phyloP scores from a whole-genome alignment of 2,888 invertebrate species.

The Leptinotarsa haldemani region DNA sequence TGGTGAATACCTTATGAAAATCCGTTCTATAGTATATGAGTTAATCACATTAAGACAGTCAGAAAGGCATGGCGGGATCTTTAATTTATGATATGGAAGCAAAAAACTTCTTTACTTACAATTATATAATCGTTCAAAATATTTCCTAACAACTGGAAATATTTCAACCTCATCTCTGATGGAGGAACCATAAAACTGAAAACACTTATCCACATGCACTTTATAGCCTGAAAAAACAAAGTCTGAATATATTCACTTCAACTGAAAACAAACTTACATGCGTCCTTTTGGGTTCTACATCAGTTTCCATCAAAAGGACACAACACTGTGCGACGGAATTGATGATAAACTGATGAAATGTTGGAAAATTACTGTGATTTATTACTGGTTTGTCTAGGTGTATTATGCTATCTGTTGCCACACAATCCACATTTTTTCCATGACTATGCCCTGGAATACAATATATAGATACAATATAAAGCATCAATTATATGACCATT shows the following conservation, averaged over 20 bases:
- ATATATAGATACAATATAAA: background rate
- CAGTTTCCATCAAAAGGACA: constrained; percentile 46
- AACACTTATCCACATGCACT: constrained; percentile 52
- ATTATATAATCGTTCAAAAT: constrained; percentile 42
- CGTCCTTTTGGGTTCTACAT: constrained; percentile 40
- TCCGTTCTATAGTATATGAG: too few species aligned
- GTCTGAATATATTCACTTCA: background rate
- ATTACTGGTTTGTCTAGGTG: constrained; percentile 51
- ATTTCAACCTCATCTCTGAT: constrained; percentile 31
- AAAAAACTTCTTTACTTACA: constrained; percentile 35
- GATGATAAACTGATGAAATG: constrained; percentile 49
- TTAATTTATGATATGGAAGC: too few species aligned
- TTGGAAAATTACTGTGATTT: constrained; percentile 51
- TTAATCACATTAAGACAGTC: too few species aligned
- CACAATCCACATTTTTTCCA: constrained; percentile 45
- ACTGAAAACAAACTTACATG: constrained; percentile 38
- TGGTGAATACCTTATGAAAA: too few species aligned
- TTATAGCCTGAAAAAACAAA: constrained; percentile 46
- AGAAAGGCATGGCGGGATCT: too few species aligned
- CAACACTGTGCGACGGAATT: constrained; percentile 55
- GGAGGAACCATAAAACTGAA: constrained; percentile 44
- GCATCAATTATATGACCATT: too few species aligned
- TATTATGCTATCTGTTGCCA: constrained; percentile 42
- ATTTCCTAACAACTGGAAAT: constrained; percentile 39
- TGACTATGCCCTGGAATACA: constrained; percentile 52